phyloP scores from a whole-genome alignment of 2,797 vertebrate species.

The Lutjanus campechanus region DNA sequence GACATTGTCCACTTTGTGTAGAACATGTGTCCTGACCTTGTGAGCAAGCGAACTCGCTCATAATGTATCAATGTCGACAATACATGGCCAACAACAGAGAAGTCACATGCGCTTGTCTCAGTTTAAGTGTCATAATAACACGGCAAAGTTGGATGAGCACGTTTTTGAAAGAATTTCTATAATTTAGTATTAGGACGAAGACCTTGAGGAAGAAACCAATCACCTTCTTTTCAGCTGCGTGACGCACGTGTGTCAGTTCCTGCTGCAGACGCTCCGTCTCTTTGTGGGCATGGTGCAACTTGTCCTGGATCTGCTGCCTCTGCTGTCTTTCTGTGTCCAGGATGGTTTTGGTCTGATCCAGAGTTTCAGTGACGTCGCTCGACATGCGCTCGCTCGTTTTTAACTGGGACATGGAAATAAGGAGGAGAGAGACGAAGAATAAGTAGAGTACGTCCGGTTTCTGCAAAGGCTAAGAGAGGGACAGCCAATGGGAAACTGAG shows the following conservation, averaged over 20 bases:
- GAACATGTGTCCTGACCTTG: constrained; percentile 51
- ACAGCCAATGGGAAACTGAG: constrained; percentile 16
- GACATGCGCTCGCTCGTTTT: constrained; percentile 38
- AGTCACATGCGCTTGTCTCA: constrained; percentile 5
- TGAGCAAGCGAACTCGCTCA: constrained; percentile 3
- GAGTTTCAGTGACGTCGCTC: constrained; percentile 39
- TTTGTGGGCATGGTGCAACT: constrained; percentile 41
- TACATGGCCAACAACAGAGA: constrained; percentile 11
- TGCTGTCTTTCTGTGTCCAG: constrained; percentile 43
- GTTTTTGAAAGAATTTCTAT: constrained; percentile 21
- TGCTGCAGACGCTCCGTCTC: constrained; percentile 56
- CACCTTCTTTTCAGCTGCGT: constrained; percentile 66
- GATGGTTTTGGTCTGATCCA: constrained; percentile 49
- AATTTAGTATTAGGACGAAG: constrained; percentile 28
- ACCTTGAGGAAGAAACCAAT: constrained; percentile 48
- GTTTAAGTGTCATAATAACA: constrained; percentile 10
- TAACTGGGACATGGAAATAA: constrained; percentile 47
- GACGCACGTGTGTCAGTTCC: constrained; percentile 26
- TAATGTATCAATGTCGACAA: constrained; percentile 34
- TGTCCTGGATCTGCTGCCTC: constrained; percentile 60
- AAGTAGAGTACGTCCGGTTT: constrained; percentile 7
- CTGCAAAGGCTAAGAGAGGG: constrained; percentile 21
- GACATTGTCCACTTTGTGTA: constrained; percentile 32
- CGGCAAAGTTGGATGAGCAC: constrained; percentile 9
- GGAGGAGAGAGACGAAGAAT: constrained; percentile 8